A percentile compares a stretch with the other conserved stretches of the same genome.
Conservation (phyloP, 2,113 vertebrate species). For the Myotis brandtii region DNA sequence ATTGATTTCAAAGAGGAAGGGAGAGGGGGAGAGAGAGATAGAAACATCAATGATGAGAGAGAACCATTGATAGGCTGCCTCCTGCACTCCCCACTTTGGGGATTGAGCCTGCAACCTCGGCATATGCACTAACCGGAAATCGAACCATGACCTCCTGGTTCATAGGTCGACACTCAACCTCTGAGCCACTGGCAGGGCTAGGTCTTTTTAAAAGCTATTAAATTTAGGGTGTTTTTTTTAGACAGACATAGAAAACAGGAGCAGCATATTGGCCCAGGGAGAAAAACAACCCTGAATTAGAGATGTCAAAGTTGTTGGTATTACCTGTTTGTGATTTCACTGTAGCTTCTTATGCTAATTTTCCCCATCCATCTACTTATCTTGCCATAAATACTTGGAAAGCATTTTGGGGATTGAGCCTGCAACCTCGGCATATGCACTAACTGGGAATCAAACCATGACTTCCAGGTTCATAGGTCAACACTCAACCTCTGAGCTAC, state of each 20-base stretch:
- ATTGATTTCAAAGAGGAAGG: background rate
- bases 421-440: no score
- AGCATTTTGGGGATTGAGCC: no score
- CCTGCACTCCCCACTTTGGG: no score
- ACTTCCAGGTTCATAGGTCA: no score
- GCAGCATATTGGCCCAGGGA: background rate
- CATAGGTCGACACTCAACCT: no score
- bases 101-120: no score
- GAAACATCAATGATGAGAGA: no score
- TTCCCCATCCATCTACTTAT: background rate
- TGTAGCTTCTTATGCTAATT: background rate
- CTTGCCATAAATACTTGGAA: slow-evolving; percentile 37
- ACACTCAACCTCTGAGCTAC: background rate
- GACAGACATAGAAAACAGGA: background rate
- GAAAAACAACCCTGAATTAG: slow-evolving; percentile 51
- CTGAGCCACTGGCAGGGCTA: background rate
- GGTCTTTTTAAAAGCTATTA: background rate
- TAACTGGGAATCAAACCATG: no score
- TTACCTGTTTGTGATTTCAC: slow-evolving; percentile 22
- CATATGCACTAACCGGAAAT: no score
- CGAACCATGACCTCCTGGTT: no score
- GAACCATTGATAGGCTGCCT: no score
- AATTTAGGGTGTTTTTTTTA: background rate
- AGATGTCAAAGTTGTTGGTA: background rate
- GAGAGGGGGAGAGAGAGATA: background rate